phyloP scores from a whole-genome alignment of 92 coral and sea anemone genomes.

The Parazoanthus darwini region DNA sequence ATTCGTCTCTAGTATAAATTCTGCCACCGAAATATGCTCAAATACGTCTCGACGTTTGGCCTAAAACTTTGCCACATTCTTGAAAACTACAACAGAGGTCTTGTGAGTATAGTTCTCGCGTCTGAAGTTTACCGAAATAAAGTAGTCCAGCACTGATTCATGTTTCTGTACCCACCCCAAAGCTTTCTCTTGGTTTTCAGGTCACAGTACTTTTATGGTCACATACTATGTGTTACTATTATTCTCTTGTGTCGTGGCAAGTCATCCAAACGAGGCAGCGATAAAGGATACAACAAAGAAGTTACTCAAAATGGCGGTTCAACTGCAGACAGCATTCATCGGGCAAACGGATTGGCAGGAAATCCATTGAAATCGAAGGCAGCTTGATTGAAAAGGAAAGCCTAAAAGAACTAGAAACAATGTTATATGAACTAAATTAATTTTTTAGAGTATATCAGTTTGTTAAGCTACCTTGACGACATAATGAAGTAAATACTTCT shows the following conservation, averaged over 20 bases:
- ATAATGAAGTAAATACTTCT: too few species aligned
- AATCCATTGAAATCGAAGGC: background rate
- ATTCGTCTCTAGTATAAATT: too few species aligned
- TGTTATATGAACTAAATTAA: background rate
- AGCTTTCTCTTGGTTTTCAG: background rate
- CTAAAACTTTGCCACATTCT: too few species aligned
- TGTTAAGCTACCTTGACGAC: too few species aligned
- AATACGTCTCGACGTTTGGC: too few species aligned
- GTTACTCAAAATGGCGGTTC: background rate
- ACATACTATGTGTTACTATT: conserved; percentile 12
- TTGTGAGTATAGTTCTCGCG: too few species aligned
- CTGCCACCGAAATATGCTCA: too few species aligned
- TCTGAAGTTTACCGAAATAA: too few species aligned
- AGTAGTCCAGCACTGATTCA: too few species aligned
- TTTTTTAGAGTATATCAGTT: too few species aligned
- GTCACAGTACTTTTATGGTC: conserved; percentile 33
- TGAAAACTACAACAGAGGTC: too few species aligned
- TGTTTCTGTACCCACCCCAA: too few species aligned
- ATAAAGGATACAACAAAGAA: background rate
- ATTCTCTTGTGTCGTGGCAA: conserved; percentile 13
- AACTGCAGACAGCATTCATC: background rate
- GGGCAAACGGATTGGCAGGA: background rate
- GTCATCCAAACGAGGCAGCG: conserved; percentile 3
- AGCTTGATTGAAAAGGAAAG: background rate
- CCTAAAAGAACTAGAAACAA: background rate